Conservation (phyloP, 92 coral and sea anemone genomes). For the Micromussa lordhowensis region DNA sequence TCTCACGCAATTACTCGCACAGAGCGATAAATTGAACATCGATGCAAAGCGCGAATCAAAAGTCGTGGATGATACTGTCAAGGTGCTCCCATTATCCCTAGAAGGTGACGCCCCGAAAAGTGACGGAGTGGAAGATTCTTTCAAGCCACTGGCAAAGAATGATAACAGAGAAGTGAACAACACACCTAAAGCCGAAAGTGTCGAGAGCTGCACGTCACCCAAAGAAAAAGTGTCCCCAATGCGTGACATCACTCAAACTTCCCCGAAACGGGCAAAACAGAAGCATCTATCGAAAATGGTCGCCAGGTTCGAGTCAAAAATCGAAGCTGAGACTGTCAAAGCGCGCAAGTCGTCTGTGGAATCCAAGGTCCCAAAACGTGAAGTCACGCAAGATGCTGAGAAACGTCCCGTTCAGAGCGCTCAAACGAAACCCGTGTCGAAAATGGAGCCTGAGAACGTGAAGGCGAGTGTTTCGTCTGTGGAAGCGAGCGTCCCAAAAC, state of each 20-base stretch:
- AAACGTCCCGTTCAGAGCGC: background rate
- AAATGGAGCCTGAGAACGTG: conserved; percentile 10
- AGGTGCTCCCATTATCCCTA: too few relatives aligned
- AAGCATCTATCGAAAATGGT: background rate
- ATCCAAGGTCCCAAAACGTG: background rate
- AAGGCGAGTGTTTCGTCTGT: conserved; percentile 12
- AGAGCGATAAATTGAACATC: background rate
- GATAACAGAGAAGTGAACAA: background rate
- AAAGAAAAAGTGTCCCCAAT: background rate
- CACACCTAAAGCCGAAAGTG: background rate
- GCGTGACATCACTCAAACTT: background rate
- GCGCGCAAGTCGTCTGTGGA: background rate
- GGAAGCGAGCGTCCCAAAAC: background rate
- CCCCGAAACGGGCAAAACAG: background rate
- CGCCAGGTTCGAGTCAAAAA: background rate
- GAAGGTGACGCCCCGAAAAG: background rate
- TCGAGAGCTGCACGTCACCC: background rate
- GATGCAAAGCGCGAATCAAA: background rate
- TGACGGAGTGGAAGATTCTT: background rate
- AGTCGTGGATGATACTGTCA: background rate
- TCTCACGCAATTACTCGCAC: background rate
- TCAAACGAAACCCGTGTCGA: background rate
- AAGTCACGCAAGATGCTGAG: background rate
- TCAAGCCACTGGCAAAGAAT: background rate
- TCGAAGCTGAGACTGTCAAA: background rate